These are phyloP conservation scores for Speoplatyrhinus poulsoni DNA, from an alignment of 2,113 vertebrate species.

Conservation along the genomic window DNA sequence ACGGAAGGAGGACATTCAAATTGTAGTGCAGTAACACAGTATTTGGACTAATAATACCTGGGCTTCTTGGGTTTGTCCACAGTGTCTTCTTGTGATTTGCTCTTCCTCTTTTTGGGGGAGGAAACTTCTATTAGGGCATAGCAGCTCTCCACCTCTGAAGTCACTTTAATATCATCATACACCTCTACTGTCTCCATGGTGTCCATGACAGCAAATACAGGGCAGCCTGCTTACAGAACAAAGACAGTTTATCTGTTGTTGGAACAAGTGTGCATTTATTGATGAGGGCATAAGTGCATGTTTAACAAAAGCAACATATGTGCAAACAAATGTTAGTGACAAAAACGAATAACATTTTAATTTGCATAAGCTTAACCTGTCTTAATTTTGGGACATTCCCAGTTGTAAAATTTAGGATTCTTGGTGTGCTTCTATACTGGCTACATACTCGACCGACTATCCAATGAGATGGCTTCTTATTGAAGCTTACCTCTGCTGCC, in stretches of 20 bases:
- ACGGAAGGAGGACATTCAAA: too few relatives aligned
- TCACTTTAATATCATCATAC: slow-evolving; percentile 87
- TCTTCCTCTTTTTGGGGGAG: slow-evolving; percentile 88
- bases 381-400: slow-evolving; percentile 30
- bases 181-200: slow-evolving; percentile 80
- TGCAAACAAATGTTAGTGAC: not conserved
- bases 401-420: slow-evolving; percentile 53
- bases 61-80: slow-evolving; percentile 90
- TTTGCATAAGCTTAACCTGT: slow-evolving; percentile 13
- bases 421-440: slow-evolving; percentile 78
- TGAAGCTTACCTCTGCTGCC: slow-evolving; percentile 73
- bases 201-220: slow-evolving; percentile 11
- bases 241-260: not conserved
- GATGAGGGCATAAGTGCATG: not conserved
- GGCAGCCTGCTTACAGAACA: not conserved
- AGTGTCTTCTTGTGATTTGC: slow-evolving; percentile 78
- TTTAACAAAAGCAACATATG: not conserved
- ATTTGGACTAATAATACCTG: slow-evolving; percentile 71
- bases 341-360: too few relatives aligned
- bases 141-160: slow-evolving; percentile 87
- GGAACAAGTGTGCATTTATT: not conserved
- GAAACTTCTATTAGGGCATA: slow-evolving; percentile 78
- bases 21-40: not conserved
- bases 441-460: slow-evolving; percentile 43
- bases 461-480: slow-evolving; percentile 83